Evolutionary conservation across 2,797 vertebrate species (phyloP), one percentile per base, ranked within the genome.

Genomic region (Nyctalus aviator): DNA sequence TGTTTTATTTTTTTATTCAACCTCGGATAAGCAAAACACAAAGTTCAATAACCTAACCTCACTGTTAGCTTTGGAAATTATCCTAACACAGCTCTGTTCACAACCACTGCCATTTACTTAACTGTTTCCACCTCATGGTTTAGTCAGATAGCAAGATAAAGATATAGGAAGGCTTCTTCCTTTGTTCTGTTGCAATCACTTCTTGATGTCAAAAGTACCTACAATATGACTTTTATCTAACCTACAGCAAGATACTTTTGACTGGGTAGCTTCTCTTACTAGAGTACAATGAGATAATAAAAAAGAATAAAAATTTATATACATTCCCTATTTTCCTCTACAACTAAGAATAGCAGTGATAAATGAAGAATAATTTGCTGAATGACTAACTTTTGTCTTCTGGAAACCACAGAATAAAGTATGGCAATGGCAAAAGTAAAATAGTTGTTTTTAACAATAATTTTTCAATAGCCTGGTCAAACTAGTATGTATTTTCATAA

Each of bases 361-460:
- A 86, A 89, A 94, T 62, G 23, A 91, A 91, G 32, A 91, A 71
- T 30, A 90, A 84, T 66, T 78, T 85, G 50, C 44, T 90, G 44
- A 93, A 77, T 64, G 44, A 88, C 12, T 92, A 68, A 79, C 69
- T n/a, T 85, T 82, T 93, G 55, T 93, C 25, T 79, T 93, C 72
- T 72, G 10, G 25, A 32, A 27, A 87, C 50, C 30, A 85, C 25
- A 88, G 35, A 93, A 20, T 27, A 75, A 88, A 93, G 50, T 53
- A 94, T 76, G 41, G 21, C 13, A 92, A n/a, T 48, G 21, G 32
- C 75, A 93, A 92, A 73, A 59, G 41, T 44, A 72, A 12, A 86
- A 75, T 15, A 73, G 12, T 76, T 90, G 25, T n/a, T 64, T 64
- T 64, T 64, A n/a, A 64, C 15, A 89, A 75, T 15, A 73, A 9